Evolutionary conservation across 2,797 vertebrate genomes (phyloP).

Genomic region (Mormyrus proboscirostris): DNA sequence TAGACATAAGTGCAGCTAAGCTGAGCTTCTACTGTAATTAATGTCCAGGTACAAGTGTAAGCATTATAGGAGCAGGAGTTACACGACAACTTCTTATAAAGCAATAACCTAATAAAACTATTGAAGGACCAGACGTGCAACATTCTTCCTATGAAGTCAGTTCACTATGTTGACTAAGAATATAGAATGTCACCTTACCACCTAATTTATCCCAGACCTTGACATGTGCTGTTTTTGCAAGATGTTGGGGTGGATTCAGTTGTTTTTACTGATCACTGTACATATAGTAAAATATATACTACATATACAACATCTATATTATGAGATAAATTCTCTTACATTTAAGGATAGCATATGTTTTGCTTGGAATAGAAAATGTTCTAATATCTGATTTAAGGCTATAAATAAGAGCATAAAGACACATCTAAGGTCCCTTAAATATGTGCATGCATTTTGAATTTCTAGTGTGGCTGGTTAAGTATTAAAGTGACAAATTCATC

Average conservation of each 20-base stretch:
- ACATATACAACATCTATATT: not conserved
- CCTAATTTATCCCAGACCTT: not conserved
- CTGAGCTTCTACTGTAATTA: not conserved
- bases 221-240: not conserved
- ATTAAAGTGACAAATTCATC: not conserved
- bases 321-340: not conserved
- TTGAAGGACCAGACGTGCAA: not conserved
- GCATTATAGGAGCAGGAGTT: not conserved
- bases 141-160: not conserved
- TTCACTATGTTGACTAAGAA: not conserved
- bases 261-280: not conserved
- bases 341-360: not conserved
- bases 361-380: not conserved
- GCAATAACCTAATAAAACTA: not conserved
- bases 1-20: not conserved
- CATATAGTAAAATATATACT: not conserved
- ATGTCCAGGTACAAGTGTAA: not conserved
- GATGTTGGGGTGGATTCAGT: not conserved
- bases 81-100: not conserved
- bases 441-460: not conserved
- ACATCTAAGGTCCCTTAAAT: not conserved
- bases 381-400: not conserved
- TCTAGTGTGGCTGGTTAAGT: constrained; percentile 17
- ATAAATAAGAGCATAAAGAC: not conserved
- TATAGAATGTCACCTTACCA: not conserved